These are phyloP conservation scores for Diarsia brunnea DNA, from an alignment of 2,888 invertebrate genomes.

Conservation along the genomic window DNA sequence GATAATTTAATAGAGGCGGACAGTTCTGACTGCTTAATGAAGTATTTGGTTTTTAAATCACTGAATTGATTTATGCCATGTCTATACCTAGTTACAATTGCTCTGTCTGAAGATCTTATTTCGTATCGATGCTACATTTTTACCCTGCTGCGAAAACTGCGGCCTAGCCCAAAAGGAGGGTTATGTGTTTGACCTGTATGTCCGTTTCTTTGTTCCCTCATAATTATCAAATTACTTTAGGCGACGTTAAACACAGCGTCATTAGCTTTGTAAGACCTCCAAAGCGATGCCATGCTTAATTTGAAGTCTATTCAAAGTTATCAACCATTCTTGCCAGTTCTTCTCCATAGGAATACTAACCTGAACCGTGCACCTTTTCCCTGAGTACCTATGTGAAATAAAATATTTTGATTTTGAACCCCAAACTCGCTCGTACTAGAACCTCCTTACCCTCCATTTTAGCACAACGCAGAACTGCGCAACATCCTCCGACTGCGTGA, in stretches of 20 bases:
- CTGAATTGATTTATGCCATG: background rate
- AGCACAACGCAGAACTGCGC: constrained; percentile 94
- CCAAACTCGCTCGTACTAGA: constrained; percentile 1
- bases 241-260: background rate
- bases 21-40: background rate
- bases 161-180: too few species aligned
- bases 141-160: too few species aligned
- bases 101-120: background rate
- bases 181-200: too few species aligned
- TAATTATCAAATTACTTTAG: background rate
- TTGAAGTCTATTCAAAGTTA: background rate
- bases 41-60: background rate
- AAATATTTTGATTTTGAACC: background rate
- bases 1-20: background rate
- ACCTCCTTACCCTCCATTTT: constrained; percentile 33
- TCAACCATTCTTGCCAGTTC: too few species aligned
- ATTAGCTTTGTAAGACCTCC: background rate
- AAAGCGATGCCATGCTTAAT: background rate
- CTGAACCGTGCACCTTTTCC: too few species aligned
- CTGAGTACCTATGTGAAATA: too few species aligned
- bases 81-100: background rate
- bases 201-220: too few species aligned
- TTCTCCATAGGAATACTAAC: too few species aligned
- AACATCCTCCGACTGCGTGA: constrained; percentile 94
- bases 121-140: background rate